These are phyloP conservation scores for Lepilemur septentrionalis DNA, from an alignment of 2,797 vertebrate species.

Conservation along the genomic window DNA sequence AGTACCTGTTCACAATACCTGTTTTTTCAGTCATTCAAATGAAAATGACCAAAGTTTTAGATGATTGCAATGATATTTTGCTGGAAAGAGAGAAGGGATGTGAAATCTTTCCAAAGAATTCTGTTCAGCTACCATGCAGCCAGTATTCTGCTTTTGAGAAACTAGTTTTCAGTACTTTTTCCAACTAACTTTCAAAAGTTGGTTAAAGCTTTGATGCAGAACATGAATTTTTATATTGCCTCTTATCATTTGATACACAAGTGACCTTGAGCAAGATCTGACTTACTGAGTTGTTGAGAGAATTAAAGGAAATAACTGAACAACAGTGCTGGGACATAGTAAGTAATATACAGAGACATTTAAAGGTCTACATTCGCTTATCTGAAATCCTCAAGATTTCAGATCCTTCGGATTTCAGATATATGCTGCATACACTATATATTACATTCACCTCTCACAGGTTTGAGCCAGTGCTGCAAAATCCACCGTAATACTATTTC, in stretches of 20 bases:
- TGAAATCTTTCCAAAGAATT: constrained; percentile 1
- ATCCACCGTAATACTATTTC: background rate
- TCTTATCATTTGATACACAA: background rate
- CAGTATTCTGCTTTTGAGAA: background rate
- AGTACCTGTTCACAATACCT: background rate
- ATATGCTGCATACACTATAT: background rate
- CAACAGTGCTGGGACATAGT: background rate
- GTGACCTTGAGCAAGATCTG: background rate
- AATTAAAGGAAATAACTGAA: constrained; percentile 12
- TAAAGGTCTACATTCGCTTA: background rate
- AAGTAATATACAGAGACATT: background rate
- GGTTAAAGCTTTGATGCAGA: background rate
- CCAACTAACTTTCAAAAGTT: background rate
- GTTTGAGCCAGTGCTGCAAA: background rate
- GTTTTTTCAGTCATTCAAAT: background rate
- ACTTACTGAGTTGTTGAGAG: background rate
- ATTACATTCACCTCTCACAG: background rate
- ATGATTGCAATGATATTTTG: background rate
- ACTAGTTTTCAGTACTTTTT: background rate
- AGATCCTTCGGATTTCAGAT: too few species aligned
- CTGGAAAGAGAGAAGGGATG: background rate
- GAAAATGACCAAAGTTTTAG: background rate
- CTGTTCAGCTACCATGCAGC: background rate
- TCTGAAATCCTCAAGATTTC: background rate
- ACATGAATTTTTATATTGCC: background rate